phyloP scores from a whole-genome alignment of 2,797 vertebrate species.

The Sarcophilus harrisii region DNA sequence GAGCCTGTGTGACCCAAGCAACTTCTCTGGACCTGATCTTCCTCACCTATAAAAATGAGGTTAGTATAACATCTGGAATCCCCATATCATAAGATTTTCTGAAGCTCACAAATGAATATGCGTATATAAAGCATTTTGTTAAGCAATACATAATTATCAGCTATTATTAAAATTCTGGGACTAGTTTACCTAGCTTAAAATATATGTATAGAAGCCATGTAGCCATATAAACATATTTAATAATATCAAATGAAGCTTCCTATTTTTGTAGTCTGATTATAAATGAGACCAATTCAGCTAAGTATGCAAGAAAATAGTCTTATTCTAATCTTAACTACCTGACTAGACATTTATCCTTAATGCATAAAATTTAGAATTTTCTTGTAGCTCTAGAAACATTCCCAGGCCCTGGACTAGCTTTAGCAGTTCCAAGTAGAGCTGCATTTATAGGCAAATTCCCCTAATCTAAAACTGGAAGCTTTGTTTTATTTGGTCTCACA shows the following conservation, averaged over 20 bases:
- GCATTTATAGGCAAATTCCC: constrained; percentile 52
- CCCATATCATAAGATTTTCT: neutral
- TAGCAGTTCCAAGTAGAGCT: constrained; percentile 52
- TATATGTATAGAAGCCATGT: neutral
- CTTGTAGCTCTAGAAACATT: constrained; percentile 45
- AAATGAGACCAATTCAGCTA: constrained; percentile 25
- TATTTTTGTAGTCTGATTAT: neutral
- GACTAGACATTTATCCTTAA: constrained; percentile 19
- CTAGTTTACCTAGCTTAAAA: neutral
- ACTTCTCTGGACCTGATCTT: neutral
- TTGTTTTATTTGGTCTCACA: constrained; percentile 34
- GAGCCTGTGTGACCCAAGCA: neutral
- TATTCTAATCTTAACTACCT: neutral
- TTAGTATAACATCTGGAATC: neutral
- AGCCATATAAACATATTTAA: neutral
- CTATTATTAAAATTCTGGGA: neutral
- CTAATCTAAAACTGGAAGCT: constrained; percentile 13
- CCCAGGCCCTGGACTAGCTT: constrained; percentile 46
- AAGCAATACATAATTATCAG: neutral
- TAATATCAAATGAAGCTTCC: neutral
- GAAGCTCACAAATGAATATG: neutral
- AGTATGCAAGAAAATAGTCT: neutral
- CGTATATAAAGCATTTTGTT: neutral
- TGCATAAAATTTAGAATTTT: neutral
- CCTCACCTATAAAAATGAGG: neutral